Evolutionary conservation across 2,113 vertebrate genomes (phyloP).

Genomic region (Ageneiosus marmoratus): DNA sequence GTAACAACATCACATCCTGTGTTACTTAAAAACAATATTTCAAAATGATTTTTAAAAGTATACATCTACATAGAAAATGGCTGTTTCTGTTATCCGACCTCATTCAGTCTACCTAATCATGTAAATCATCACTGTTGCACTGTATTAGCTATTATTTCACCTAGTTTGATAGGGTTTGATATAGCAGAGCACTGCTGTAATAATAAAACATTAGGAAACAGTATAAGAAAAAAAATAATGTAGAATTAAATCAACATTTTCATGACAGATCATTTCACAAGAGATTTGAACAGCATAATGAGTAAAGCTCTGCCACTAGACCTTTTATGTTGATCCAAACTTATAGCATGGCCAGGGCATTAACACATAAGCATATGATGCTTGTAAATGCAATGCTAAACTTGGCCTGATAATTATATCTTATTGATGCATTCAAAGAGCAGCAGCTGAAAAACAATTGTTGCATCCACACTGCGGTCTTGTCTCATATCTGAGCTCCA

Average conservation of each 20-base stretch:
- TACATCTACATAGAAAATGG: background rate
- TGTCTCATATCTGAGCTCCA: constrained; percentile 18
- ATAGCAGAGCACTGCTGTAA: background rate
- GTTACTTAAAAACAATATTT: background rate
- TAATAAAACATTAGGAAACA: background rate
- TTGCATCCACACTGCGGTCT: background rate
- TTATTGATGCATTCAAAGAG: constrained; percentile 35
- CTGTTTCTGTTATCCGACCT: background rate
- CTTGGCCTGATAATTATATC: constrained; percentile 35
- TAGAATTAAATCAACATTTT: background rate
- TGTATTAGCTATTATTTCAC: background rate
- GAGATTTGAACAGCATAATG: background rate
- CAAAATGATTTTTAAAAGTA: background rate
- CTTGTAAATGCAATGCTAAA: constrained; percentile 34
- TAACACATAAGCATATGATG: constrained; percentile 41
- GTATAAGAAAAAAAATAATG: background rate
- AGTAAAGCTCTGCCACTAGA: background rate
- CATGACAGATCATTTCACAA: background rate
- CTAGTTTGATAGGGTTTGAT: background rate
- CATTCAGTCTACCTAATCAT: background rate
- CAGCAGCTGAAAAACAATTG: background rate
- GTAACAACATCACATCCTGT: background rate
- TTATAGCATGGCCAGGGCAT: background rate
- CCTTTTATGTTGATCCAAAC: background rate
- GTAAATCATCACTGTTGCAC: background rate